Base-by-base conservation (phyloP, 2,113 vertebrate genomes). In the Chloebia gouldiae region DNA sequence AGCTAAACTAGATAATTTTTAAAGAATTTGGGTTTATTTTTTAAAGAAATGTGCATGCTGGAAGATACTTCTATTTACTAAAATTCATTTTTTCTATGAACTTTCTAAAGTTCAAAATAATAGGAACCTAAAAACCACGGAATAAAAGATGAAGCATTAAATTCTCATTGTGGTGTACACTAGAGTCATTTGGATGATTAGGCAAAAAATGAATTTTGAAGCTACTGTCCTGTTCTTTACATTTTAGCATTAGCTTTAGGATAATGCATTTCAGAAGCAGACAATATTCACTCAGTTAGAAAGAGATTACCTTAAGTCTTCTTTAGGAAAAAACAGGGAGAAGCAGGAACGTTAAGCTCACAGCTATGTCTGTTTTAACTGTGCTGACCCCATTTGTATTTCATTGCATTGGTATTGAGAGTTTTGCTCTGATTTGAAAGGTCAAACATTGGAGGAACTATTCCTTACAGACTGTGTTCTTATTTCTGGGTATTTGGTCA, bases 271-370 rank as follows among this genome's bases (percentile, higher is more conserved):
- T 94, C 93, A 93, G 88, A 80, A 88, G 40, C 56, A 96, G 44
- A 83, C 51, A 86, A 71, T 84, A 93, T 14, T 19, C 53, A 81
- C 28, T 81, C 69, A 64, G 81, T 89, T 69, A 92, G 88, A 92
- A 88, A 92, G 73, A 88, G 44, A 93, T 90, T 84, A 93, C 35
- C 39, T 70, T 86, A 95, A 93, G 76, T 81, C 80, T 78, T 86
- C 64, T 84, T 94, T 94, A 95, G 92, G 88, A 97, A 96, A 92
- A 96, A 88, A 1, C 8, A 63, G 20, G 37, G 45, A 96, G 39
- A 92, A 90, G 60, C 10, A 68, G 56, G 64, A 95, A 49, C 15
- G 31, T 81, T 94, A 92, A 86, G 65, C 80, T 96, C 60, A 64
- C 25, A 75, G 22, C 31, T 95, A 86, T 71, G 69, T 50, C 60